phyloP scores from a whole-genome alignment of 1,140 invertebrate species.

The Trichonephila clavipes region DNA sequence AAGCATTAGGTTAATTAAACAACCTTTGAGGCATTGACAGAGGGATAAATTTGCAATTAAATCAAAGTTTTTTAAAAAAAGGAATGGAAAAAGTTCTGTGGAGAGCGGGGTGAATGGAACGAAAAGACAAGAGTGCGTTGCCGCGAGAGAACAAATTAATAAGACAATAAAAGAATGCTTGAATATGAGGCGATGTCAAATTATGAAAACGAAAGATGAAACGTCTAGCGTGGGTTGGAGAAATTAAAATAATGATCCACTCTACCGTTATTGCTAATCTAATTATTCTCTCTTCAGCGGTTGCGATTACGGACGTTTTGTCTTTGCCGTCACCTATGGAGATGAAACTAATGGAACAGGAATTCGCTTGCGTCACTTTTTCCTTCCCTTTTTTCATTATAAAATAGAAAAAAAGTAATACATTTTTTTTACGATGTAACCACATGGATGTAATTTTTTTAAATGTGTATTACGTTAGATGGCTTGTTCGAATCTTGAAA shows the following conservation, averaged over 20 bases:
- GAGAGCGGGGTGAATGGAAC: background rate
- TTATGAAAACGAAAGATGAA: constrained; percentile 43
- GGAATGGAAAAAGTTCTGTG: background rate
- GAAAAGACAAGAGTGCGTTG: background rate
- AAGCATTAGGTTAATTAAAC: constrained; percentile 70
- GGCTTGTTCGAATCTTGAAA: no score
- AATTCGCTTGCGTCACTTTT: background rate
- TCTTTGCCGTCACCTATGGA: constrained; percentile 24
- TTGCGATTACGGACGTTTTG: background rate
- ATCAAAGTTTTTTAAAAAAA: constrained; percentile 37
- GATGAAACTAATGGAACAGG: background rate
- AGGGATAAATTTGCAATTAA: constrained; percentile 68
- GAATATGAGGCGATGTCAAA: constrained; percentile 47
- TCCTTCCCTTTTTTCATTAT: background rate
- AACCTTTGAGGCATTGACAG: constrained; percentile 12
- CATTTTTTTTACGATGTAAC: background rate
- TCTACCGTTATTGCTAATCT: constrained; percentile 55
- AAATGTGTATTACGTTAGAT: background rate
- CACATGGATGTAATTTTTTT: background rate
- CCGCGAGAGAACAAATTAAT: constrained; percentile 44
- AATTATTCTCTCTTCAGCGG: constrained; percentile 48
- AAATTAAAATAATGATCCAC: constrained; percentile 65
- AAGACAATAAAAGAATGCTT: constrained; percentile 25
- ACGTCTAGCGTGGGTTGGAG: background rate
- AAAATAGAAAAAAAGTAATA: background rate